Evolutionary conservation across 2,113 vertebrate genomes (phyloP), one percentile per base, ranked within the genome.

Genomic region (Etia nguti): DNA sequence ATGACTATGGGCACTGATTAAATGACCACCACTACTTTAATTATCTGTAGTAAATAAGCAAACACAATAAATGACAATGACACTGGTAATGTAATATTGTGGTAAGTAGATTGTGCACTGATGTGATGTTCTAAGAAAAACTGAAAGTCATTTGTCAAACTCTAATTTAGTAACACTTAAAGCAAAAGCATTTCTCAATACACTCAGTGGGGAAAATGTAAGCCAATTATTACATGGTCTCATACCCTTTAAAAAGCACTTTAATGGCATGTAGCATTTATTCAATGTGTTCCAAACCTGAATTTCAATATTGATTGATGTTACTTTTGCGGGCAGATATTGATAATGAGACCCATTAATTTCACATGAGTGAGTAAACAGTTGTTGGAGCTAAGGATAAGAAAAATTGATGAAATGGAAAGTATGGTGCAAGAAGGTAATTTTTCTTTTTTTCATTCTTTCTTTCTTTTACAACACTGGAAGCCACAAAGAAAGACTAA

Each of bases 201-300:
- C 1, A 10, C 10, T 57, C 52, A 68, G 60, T 34, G 31, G 50
- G 52, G 31, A 88, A 85, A 60, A 82, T 86, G 85, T 54, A 68
- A 29, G 52, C 10, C 46, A 31, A 90, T 88, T 79, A 86, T 83
- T 59, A 75, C 56, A 89, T 80, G 79, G 56, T 77, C 46, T 57
- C 52, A 60, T 59, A 82, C 79, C 6, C 12, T 88, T 92, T 83
- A 85, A 90, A 88, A 86, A 88, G 29, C 56, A 31, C 62, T 81
- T 90, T 48, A 41, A 81, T 84, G n/a, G 26, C 46, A 88, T 84
- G 79, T 60, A 85, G 77, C 88, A 75, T 79, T 85, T 84, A 86
- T 88, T 93, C 82, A 90, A 85, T 87, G 20, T 9, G 60, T 62
- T 88, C 54, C 34, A 83, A 91, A 88, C 43, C 26, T 60, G 56